These are phyloP conservation scores for Anguilla anguilla DNA, from an alignment of 2,797 vertebrate genomes.

Conservation along the genomic window DNA sequence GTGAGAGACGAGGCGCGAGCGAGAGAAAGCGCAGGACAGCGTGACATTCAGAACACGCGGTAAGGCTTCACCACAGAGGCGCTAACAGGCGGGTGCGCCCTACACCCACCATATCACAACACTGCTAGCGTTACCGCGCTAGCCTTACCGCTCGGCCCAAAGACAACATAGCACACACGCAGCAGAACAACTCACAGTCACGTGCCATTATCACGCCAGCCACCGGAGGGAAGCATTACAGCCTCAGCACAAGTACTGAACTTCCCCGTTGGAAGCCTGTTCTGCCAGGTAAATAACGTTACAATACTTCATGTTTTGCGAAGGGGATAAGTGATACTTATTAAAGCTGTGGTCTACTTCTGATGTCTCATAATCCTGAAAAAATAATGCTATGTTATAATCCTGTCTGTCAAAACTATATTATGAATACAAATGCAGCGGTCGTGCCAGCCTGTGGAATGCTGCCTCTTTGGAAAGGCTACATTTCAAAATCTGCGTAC, in stretches of 20 bases:
- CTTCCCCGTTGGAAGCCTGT: not conserved
- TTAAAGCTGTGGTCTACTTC: not conserved
- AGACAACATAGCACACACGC: not conserved
- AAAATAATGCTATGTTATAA: no score
- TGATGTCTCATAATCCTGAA: not conserved
- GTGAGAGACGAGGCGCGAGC: not conserved
- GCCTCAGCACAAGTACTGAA: not conserved
- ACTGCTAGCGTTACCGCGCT: not conserved
- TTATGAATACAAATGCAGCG: no score
- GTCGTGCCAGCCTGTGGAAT: no score
- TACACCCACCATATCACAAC: not conserved
- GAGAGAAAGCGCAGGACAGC: not conserved
- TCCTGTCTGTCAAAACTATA: no score
- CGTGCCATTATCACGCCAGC: not conserved
- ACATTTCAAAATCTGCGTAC: no score
- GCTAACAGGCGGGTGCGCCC: not conserved
- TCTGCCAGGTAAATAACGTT: not conserved
- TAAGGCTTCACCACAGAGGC: constrained; percentile 21
- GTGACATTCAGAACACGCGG: constrained; percentile 6
- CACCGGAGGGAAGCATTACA: not conserved
- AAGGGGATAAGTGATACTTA: not conserved
- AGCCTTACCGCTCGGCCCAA: not conserved
- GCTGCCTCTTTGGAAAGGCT: no score
- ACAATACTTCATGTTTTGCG: not conserved
- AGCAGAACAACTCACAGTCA: not conserved